Conservation (phyloP, 2,888 invertebrate genomes). For the Tetranychus piercei region DNA sequence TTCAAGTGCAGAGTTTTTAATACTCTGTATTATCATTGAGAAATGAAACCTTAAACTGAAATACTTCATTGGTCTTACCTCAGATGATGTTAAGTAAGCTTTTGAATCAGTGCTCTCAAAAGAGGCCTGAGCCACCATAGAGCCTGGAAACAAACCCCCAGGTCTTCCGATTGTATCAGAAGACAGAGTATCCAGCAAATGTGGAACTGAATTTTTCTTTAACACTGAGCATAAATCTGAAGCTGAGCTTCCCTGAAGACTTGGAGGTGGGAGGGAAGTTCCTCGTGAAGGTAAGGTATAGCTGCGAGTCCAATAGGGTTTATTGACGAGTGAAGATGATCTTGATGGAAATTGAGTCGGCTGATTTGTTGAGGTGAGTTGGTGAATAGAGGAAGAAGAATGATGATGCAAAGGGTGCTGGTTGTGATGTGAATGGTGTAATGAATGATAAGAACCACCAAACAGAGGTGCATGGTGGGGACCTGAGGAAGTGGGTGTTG, state of each 20-base stretch:
- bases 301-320: constrained; percentile 13
- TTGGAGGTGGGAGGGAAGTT: constrained; percentile 8
- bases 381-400: not conserved
- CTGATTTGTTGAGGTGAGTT: not conserved
- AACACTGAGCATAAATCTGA: not conserved
- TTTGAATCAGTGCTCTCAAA: constrained; percentile 83
- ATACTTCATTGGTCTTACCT: constrained; percentile 46
- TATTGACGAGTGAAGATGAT: not conserved
- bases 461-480: not conserved
- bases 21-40: too few relatives aligned
- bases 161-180: constrained; percentile 13
- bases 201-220: constrained; percentile 12
- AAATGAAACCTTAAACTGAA: not conserved
- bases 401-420: not conserved
- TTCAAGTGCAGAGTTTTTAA: too few relatives aligned
- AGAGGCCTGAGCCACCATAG: constrained; percentile 74
- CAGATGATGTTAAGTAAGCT: constrained; percentile 78
- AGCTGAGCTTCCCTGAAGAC: not conserved
- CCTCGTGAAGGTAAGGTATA: constrained; percentile 12
- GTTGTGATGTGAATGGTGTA: not conserved
- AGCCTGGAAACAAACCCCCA: constrained; percentile 35
- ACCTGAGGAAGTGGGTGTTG: not conserved
- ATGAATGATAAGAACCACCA: not conserved
- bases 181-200: constrained; percentile 19
- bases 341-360: not conserved